A percentile compares a stretch with the other conserved stretches of the same genome.
Evolutionary conservation across 1,140 invertebrate genomes (phyloP).

Genomic region (Dermatophagoides farinae): DNA sequence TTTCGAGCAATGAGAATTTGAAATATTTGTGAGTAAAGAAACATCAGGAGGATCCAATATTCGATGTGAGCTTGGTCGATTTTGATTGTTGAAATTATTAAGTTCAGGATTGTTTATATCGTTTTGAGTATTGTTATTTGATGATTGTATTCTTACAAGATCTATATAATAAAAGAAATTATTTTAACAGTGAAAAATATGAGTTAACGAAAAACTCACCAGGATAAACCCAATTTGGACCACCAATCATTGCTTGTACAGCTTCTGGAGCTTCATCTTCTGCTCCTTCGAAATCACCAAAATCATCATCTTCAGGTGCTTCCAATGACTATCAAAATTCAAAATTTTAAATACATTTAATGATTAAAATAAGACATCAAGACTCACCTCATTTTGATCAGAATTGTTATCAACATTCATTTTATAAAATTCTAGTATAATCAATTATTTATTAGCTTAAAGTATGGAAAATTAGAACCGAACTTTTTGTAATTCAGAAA

Average conservation of each 20-base stretch:
- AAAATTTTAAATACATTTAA: no score
- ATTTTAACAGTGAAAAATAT: no score
- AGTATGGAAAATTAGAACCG: no score
- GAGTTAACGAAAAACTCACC: neutral
- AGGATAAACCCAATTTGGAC: conserved; percentile 8
- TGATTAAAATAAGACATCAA: no score
- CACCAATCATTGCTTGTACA: conserved; percentile 9
- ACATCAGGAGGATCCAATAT: conserved; percentile 7
- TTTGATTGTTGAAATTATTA: neutral
- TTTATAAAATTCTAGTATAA: no score
- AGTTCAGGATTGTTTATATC: neutral
- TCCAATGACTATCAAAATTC: neutral
- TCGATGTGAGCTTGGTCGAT: neutral
- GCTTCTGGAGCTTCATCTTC: conserved; percentile 8
- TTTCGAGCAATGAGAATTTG: neutral
- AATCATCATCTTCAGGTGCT: conserved; percentile 11
- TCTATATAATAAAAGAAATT: neutral
- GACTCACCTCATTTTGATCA: no score
- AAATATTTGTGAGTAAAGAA: neutral
- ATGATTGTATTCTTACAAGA: neutral
- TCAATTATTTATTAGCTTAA: no score
- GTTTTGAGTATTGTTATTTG: neutral
- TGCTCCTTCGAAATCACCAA: conserved; percentile 2
- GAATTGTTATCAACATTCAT: no score
- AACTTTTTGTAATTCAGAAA: no score